These are phyloP conservation scores for Tribolium castaneum DNA, from an alignment of 1,140 invertebrate species.

Conservation along the genomic window DNA sequence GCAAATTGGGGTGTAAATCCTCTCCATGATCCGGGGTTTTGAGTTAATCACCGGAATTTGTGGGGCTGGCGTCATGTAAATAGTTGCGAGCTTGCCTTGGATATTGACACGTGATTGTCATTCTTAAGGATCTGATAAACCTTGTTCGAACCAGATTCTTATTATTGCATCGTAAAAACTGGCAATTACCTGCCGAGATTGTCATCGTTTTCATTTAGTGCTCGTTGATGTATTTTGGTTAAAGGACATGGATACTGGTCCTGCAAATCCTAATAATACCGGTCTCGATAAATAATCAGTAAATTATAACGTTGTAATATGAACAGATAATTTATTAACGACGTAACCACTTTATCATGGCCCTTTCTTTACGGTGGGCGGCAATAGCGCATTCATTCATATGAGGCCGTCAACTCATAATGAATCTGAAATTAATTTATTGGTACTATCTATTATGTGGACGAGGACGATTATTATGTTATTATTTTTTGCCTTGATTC, in stretches of 20 bases:
- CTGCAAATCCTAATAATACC: constrained; percentile 21
- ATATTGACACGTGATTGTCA: constrained; percentile 1
- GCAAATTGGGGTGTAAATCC: too few species aligned
- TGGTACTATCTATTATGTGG: constrained; percentile 17
- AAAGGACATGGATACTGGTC: not conserved
- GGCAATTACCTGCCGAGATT: constrained; percentile 21
- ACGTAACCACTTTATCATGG: constrained; percentile 35
- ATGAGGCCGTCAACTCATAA: constrained; percentile 25
- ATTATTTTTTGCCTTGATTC: constrained; percentile 14
- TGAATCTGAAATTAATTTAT: constrained; percentile 26
- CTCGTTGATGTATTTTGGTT: not conserved
- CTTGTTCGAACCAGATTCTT: not conserved
- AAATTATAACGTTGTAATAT: constrained; percentile 36
- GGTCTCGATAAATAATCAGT: constrained; percentile 27
- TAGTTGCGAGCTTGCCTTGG: constrained; percentile 3
- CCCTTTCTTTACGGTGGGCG: constrained; percentile 28
- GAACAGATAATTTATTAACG: constrained; percentile 34
- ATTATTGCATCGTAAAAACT: not conserved
- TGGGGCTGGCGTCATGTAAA: constrained; percentile 7
- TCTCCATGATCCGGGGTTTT: not conserved
- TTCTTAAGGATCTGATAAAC: not conserved
- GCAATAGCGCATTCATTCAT: constrained; percentile 30
- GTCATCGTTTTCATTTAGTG: not conserved
- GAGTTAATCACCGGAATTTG: constrained; percentile 20
- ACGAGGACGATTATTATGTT: constrained; percentile 21